Evolutionary conservation across 1,140 invertebrate species (phyloP), one percentile per base, ranked within the genome.

Genomic region (Gryllus bimaculatus): DNA sequence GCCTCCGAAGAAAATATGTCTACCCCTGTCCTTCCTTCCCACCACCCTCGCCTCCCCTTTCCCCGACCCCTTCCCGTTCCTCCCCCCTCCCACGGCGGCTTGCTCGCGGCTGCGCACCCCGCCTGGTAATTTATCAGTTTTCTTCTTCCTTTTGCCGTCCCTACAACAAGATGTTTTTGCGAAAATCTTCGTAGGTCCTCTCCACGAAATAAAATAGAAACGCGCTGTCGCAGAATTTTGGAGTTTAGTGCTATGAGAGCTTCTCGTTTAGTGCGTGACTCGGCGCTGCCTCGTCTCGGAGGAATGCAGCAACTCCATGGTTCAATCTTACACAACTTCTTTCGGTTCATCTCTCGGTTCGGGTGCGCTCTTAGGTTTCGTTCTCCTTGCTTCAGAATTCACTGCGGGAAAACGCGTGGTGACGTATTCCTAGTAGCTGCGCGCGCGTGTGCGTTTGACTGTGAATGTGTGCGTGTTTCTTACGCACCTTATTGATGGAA

Each of bases 91-190:
- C 54, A 1, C 10, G 10, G 0, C 54, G 18, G 10, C 54, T 66
- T 66, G 10, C 54, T 66, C 54, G 18, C 10, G 54, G 26, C 26
- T 39, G 18, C 54, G 10, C 54, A 13, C 54, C 18, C 54, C 54
- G 54, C 54, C 54, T 66, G 54, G 54, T 66, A 66, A 66, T 66
- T 66, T 66, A 66, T 66, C 18, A 66, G 54, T 66, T 66, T 66
- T 66, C 54, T 66, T 66, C 54, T 66, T 66, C 54, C 18, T 66
- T 66, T 66, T 66, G 54, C 18, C 54, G 54, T 10, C 54, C 54
- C 54, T 66, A 66, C 54, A 66, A 66, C 54, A 66, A 66, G 54
- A 66, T 66, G 54, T 13, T 66, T 66, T 66, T 66, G 54, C 18
- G 54, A 66, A 66, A 66, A 66, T 66, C 54, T 66, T 66, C 10